Evolutionary conservation across 2,113 vertebrate genomes (phyloP), one percentile per base, ranked within the genome.

Genomic region (Cisticola juncidis): DNA sequence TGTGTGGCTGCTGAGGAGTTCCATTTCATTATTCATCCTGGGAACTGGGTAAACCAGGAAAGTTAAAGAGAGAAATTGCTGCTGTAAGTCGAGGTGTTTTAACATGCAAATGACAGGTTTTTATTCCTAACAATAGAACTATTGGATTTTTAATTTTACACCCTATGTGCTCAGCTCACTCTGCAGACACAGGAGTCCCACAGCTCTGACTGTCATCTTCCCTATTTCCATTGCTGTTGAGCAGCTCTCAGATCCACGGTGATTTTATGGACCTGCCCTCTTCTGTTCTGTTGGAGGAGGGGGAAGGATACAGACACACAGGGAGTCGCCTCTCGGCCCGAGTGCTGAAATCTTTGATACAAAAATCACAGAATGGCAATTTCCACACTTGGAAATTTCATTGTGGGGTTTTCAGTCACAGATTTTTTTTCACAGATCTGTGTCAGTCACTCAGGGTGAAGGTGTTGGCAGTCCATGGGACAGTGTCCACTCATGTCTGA

Each of bases 11-110:
- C 79, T 91, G 92, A 78, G 74, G 87, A 88, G 93, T 70, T 92
- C 82, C 85, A 28, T 83, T 82, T 83, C 77, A 54, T 90, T 96
- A 95, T 89, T 88, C 94, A 82, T 96, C 90, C 96, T 86, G 92
- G 89, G 70, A 92, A 62, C 57, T 31, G 58, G 42, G 36, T 93
- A 80, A 91, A 95, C 69, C 36, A 35, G 60, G 76, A 18, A 84
- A 77, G 81, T 25, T 36, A 70, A 68, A 61, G 77, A 78, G 17
- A 33, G 47, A 61, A 64, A 44, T 29, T n/a, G 70, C 62, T 40
- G 10, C 62, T 50, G 26, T 11, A 26, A 64, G 64, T 58, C 1
- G 10, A 47, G 5, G n/a, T 68, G 57, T 31, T 69, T 69, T 20
- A 54, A 69, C 35, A 56, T 80, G 69, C 66, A 79, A 88, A 91